A percentile compares a stretch with the other conserved stretches of the same genome.
These are phyloP conservation scores for Heliconius charithonia DNA, from an alignment of 2,888 invertebrate species.

Conservation along the genomic window DNA sequence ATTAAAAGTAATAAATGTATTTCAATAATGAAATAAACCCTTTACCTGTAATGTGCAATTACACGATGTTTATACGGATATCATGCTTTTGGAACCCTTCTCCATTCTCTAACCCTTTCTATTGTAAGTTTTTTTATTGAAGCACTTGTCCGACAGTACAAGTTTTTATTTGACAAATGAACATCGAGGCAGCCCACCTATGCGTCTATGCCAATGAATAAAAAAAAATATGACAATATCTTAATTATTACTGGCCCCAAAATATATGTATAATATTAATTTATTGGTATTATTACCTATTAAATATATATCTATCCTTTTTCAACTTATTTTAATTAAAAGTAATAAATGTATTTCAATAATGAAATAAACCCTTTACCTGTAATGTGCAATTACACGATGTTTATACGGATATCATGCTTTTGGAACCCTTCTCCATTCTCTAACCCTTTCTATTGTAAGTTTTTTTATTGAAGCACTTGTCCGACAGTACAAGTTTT, in stretches of 20 bases:
- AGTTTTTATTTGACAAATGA: conserved; percentile 47
- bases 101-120: conserved; percentile 75
- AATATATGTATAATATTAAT: too few relatives aligned
- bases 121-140: conserved; percentile 70
- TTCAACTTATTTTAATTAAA: too few relatives aligned
- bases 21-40: conserved; percentile 56
- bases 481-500: conserved; percentile 63
- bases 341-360: conserved; percentile 20
- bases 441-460: conserved; percentile 76
- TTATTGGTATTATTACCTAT: too few relatives aligned
- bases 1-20: conserved; percentile 22
- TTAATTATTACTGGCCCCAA: background rate
- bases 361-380: conserved; percentile 67
- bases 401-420: conserved; percentile 80
- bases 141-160: conserved; percentile 71
- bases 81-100: conserved; percentile 76
- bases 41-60: conserved; percentile 76
- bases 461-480: conserved; percentile 71
- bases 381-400: conserved; percentile 78
- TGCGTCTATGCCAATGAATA: background rate
- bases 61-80: conserved; percentile 81
- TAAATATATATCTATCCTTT: background rate
- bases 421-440: conserved; percentile 75
- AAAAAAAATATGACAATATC: background rate
- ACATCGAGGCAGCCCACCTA: background rate